These are phyloP conservation scores for Phrynocephalus guinanensis DNA, from an alignment of 2,797 vertebrate genomes.

Conservation along the genomic window DNA sequence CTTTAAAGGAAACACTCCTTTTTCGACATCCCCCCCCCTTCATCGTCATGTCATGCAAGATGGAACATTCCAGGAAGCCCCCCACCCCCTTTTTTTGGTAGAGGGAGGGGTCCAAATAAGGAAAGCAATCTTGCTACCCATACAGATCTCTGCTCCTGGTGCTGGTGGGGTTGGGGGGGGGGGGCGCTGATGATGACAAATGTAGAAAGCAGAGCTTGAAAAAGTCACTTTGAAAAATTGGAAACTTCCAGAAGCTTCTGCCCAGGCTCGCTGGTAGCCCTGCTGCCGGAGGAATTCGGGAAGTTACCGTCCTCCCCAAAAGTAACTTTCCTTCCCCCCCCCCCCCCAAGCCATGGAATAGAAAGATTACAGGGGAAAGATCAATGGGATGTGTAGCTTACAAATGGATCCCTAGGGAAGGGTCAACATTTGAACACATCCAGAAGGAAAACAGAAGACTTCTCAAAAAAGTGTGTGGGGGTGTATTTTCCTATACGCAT, in stretches of 20 bases:
- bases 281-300: too few species aligned
- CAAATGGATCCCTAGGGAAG: not conserved
- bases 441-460: not conserved
- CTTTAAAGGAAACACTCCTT: slow-evolving; percentile 14
- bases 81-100: too few species aligned
- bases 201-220: not conserved
- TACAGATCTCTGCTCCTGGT: not conserved
- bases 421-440: too few species aligned
- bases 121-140: not conserved
- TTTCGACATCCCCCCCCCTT: not conserved
- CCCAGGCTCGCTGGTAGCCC: too few species aligned
- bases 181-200: not conserved
- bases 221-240: not conserved
- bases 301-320: too few species aligned
- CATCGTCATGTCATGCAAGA: not conserved
- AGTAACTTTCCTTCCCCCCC: too few species aligned
- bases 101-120: not conserved
- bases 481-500: not conserved
- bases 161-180: not conserved
- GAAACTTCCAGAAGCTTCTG: too few species aligned
- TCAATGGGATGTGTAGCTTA: too few species aligned
- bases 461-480: not conserved
- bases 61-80: slow-evolving; percentile 28
- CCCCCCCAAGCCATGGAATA: too few species aligned
- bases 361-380: too few species aligned